Evolutionary conservation across 2,797 vertebrate species (phyloP).

Genomic region (Amniataba percoides): DNA sequence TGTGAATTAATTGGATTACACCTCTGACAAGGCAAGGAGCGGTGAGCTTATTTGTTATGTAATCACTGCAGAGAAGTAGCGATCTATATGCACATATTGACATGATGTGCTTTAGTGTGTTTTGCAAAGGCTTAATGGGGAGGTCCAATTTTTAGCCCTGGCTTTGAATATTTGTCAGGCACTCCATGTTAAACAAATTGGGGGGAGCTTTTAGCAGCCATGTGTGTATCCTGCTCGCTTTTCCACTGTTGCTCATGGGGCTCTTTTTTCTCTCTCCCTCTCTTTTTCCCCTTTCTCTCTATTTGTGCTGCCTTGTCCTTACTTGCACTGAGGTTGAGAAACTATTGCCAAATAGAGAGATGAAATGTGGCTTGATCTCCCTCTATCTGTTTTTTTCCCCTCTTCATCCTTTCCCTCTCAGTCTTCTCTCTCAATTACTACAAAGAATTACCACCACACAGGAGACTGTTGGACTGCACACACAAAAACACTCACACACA

Average conservation of each 20-base stretch:
- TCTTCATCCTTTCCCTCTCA: not conserved
- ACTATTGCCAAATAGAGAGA: conserved; percentile 47
- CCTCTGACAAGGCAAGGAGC: conserved; percentile 11
- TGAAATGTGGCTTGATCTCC: conserved; percentile 42
- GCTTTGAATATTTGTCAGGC: conserved; percentile 55
- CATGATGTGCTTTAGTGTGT: conserved; percentile 31
- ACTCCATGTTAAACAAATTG: conserved; percentile 42
- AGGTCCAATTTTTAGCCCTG: conserved; percentile 35
- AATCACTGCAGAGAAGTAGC: conserved; percentile 25
- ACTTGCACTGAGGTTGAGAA: conserved; percentile 38
- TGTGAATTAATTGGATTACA: conserved; percentile 35
- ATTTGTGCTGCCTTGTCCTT: conserved; percentile 28
- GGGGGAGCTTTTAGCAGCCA: conserved; percentile 15
- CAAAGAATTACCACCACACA: conserved; percentile 53
- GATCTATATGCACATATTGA: conserved; percentile 48
- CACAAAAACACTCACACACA: conserved; percentile 23
- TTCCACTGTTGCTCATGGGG: not conserved
- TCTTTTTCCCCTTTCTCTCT: no score
- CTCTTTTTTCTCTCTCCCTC: not conserved
- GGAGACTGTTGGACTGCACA: conserved; percentile 32
- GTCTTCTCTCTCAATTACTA: conserved; percentile 51
- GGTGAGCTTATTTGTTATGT: conserved; percentile 24
- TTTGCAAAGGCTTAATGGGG: conserved; percentile 36
- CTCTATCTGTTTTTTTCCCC: not conserved
- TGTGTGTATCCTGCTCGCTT: conserved; percentile 6